Conservation (phyloP, 2,113 vertebrate species). For the Agapornis roseicollis region DNA sequence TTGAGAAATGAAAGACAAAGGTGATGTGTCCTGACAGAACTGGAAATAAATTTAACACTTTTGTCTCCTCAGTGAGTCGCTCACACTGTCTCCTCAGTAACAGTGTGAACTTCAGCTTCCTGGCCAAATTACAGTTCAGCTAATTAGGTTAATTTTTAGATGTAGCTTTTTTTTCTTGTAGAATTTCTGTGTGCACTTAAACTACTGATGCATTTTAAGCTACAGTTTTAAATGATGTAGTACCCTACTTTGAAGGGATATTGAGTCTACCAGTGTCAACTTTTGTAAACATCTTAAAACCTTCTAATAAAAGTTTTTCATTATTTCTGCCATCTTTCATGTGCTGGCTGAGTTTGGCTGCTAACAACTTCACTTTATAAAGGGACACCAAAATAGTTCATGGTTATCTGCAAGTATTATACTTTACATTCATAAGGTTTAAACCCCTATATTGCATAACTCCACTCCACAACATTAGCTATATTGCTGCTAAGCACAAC, state of each 20-base stretch:
- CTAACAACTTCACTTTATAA: not conserved
- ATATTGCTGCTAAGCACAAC: not conserved
- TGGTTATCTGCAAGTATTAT: not conserved
- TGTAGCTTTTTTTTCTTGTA: not conserved
- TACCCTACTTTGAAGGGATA: not conserved
- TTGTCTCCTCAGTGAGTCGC: not conserved
- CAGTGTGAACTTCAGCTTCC: not conserved
- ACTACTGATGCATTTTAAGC: not conserved
- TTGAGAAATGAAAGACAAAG: slow-evolving; percentile 38
- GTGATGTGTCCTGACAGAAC: not conserved
- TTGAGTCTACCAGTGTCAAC: not conserved
- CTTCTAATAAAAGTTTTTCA: not conserved
- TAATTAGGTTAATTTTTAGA: not conserved
- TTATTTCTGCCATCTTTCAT: not conserved
- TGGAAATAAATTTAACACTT: not conserved
- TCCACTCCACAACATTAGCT: not conserved
- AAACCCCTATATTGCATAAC: not conserved
- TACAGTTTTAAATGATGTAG: not conserved
- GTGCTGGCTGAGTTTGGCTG: not conserved
- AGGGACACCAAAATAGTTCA: not conserved
- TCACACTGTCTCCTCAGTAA: not conserved
- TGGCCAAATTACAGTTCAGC: not conserved
- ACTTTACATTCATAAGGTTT: not conserved
- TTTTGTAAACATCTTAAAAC: not conserved
- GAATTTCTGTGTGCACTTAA: not conserved